A percentile compares a stretch with the other conserved stretches of the same genome.
phyloP scores from a whole-genome alignment of 2,888 invertebrate genomes.

The Zaprionus obscuricornis region DNA sequence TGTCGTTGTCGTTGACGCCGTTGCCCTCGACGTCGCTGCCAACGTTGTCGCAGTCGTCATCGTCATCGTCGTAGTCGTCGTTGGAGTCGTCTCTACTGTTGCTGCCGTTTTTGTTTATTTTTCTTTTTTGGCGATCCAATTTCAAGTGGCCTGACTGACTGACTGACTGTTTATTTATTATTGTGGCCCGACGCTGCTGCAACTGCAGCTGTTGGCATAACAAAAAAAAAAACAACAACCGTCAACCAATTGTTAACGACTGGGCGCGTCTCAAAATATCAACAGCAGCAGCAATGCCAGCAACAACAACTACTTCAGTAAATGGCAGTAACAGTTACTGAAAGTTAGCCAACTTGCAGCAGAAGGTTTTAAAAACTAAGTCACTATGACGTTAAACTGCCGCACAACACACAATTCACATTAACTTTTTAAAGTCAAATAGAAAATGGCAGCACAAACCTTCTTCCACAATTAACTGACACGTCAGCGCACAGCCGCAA shows the following conservation, averaged over 20 bases:
- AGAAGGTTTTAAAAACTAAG: slow-evolving; percentile 36
- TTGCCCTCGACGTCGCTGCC: no score
- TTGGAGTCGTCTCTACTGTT: slow-evolving; percentile 19
- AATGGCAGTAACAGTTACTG: slow-evolving; percentile 13
- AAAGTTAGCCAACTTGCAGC: slow-evolving; percentile 56
- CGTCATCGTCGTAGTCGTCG: slow-evolving; percentile 22
- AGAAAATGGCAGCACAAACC: no score
- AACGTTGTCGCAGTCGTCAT: slow-evolving; percentile 17
- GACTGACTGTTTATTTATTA: slow-evolving; percentile 67
- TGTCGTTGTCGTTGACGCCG: background rate
- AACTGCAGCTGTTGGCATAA: slow-evolving; percentile 77
- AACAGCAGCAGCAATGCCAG: slow-evolving; percentile 5
- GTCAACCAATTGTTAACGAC: slow-evolving; percentile 69
- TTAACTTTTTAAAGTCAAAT: no score
- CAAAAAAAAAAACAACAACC: no score
- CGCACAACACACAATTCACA: slow-evolving; percentile 10
- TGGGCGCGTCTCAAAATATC: slow-evolving; percentile 55
- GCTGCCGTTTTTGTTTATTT: slow-evolving; percentile 62
- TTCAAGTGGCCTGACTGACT: slow-evolving; percentile 67
- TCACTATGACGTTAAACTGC: slow-evolving; percentile 38
- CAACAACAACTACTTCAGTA: slow-evolving; percentile 2
- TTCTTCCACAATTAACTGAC: no score
- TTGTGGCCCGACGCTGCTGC: slow-evolving; percentile 56
- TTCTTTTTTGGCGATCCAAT: slow-evolving; percentile 78
- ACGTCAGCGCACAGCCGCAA: no score